phyloP scores from a whole-genome alignment of 2,113 vertebrate genomes.

The Tachuris rubrigastra region DNA sequence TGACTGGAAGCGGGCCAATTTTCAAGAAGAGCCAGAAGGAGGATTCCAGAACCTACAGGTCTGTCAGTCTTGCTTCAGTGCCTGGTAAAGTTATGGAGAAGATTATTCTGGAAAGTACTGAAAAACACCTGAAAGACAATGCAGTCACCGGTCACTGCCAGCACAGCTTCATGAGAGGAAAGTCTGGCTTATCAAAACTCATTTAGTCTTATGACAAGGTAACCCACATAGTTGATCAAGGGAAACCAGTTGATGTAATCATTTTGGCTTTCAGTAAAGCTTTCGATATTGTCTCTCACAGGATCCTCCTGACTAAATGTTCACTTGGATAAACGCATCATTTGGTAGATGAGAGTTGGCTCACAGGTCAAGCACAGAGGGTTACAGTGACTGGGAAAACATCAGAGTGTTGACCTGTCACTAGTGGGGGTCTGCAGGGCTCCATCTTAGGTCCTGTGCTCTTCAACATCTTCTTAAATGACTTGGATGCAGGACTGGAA shows the following conservation, averaged over 20 bases:
- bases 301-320: background rate
- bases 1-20: background rate
- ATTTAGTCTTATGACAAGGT: background rate
- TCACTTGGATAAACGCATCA: background rate
- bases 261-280: background rate
- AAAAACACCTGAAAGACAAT: background rate
- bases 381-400: background rate
- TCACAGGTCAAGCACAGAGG: background rate
- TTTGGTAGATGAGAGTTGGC: background rate
- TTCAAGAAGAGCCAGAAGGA: background rate
- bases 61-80: background rate
- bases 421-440: background rate
- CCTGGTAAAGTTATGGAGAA: background rate
- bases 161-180: background rate
- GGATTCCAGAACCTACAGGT: background rate
- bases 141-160: background rate
- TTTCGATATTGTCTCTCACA: background rate
- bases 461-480: background rate
- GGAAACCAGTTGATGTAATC: background rate
- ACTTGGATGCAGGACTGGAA: background rate
- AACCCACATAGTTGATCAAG: background rate
- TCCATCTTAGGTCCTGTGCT: background rate
- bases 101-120: background rate
- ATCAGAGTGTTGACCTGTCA: background rate
- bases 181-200: background rate